Conservation (phyloP, 2,797 vertebrate species). For the Botia almorhae region DNA sequence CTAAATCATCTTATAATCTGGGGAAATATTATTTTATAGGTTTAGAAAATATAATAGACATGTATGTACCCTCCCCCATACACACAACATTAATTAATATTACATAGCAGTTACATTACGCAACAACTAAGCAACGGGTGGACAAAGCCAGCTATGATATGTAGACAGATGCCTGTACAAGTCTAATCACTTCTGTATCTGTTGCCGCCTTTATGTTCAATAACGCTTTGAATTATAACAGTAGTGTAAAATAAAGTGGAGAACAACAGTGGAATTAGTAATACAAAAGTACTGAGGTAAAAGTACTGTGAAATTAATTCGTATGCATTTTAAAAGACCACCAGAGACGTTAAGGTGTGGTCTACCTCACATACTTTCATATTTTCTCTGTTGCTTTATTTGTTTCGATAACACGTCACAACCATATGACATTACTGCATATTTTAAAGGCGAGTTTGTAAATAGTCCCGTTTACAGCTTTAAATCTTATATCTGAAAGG, state of each 20-base stretch:
- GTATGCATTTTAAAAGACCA: not conserved
- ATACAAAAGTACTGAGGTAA: not conserved
- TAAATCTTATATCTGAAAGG: not conserved
- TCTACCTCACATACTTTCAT: not conserved
- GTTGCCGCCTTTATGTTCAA: not conserved
- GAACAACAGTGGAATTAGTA: not conserved
- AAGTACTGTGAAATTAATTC: not conserved
- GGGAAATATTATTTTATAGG: not conserved
- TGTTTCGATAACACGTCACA: no score
- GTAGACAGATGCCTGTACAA: not conserved
- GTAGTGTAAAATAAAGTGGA: not conserved
- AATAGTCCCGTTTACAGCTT: not conserved
- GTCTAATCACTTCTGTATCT: not conserved
- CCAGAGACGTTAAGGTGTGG: constrained; percentile 23
- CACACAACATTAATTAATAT: not conserved
- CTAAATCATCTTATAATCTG: not conserved
- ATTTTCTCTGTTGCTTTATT: no score
- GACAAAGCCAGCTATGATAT: not conserved
- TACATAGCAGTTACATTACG: not conserved
- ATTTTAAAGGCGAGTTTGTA: not conserved
- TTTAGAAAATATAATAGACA: not conserved
- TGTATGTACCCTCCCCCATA: not conserved
- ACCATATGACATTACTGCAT: no score
- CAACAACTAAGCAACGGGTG: not conserved
- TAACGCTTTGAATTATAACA: not conserved